Evolutionary conservation across 1,140 invertebrate genomes (phyloP), one percentile per base, ranked within the genome.

Genomic region (Drosophila biarmipes): DNA sequence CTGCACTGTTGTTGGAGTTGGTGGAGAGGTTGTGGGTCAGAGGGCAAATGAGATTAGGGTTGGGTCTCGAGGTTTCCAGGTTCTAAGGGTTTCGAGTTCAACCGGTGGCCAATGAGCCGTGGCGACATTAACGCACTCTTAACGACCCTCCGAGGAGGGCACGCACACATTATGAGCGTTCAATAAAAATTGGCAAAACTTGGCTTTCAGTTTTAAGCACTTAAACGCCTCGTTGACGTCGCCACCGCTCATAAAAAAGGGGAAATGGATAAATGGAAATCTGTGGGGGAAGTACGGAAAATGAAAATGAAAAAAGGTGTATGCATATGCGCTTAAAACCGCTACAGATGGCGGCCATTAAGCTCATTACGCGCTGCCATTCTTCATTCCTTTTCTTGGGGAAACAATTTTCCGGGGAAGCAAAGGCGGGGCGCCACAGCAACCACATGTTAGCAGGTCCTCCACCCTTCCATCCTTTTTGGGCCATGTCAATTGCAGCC

Each of bases 171-270:
- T 62, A 73, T 73, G 63, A 69, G 68, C 71, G 78, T 67, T 73
- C 82, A 76, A 85, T 85, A 86, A 81, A 85, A 85, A 85, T 85
- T 63, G 74, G 53, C 62, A 63, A 82, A 71, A 71, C 71, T 82
- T 71, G 24, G 49, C 59, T 61, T 59, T 69, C 61, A 66, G 48
- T 63, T 80, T 86, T 34, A 81, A 69, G 68, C 73, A 81, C 82
- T 85, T 73, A 51, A 86, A 78, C 62, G 81, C 40, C 59, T 85
- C 73, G 67, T 77, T 79, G 58, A 48, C 62, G 73, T 37, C 10
- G 43, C 53, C 61, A 59, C 10, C 38, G 27, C 17, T 35, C 58
- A 74, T 78, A 74, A 85, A 75, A 40, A 57, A 12, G 6, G 38
- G 15, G 10, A 34, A 54, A 40, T 5, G 40, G 4, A 37, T 46